Evolutionary conservation across 2,888 invertebrate genomes (phyloP).

Genomic region (Hydraecia micacea): DNA sequence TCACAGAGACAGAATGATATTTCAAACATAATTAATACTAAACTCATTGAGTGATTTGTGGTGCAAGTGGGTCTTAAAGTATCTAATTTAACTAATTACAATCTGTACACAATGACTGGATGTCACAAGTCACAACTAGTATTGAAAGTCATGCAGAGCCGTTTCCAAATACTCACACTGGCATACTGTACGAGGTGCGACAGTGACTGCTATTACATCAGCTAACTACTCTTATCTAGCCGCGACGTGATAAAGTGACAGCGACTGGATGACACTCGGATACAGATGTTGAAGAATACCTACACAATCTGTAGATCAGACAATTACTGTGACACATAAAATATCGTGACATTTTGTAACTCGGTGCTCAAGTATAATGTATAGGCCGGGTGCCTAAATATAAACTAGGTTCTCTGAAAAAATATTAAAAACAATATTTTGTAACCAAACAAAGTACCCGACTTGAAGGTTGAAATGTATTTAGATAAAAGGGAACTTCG

Average conservation of each 20-base stretch:
- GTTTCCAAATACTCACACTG: not conserved
- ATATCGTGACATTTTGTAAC: not conserved
- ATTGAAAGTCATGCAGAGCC: not conserved
- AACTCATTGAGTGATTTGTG: not conserved
- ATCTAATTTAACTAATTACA: not conserved
- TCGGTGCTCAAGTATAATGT: not conserved
- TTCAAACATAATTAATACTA: not conserved
- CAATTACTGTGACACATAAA: not conserved
- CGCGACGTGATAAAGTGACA: slow-evolving; percentile 54
- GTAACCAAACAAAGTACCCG: not conserved
- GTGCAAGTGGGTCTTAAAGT: not conserved
- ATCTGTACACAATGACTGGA: not conserved
- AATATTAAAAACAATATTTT: not conserved
- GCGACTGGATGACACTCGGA: slow-evolving; percentile 8
- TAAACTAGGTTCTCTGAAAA: not conserved
- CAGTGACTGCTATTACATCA: slow-evolving; percentile 24
- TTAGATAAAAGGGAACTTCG: not conserved
- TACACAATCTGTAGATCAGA: not conserved
- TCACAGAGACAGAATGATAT: not conserved
- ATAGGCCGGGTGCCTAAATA: not conserved
- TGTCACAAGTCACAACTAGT: not conserved
- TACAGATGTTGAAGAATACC: not conserved
- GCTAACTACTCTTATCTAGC: slow-evolving; percentile 34
- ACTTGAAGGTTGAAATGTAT: not conserved
- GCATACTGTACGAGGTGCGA: not conserved